Base-by-base conservation (phyloP, 2,888 invertebrate species). In the Selenia dentaria region DNA sequence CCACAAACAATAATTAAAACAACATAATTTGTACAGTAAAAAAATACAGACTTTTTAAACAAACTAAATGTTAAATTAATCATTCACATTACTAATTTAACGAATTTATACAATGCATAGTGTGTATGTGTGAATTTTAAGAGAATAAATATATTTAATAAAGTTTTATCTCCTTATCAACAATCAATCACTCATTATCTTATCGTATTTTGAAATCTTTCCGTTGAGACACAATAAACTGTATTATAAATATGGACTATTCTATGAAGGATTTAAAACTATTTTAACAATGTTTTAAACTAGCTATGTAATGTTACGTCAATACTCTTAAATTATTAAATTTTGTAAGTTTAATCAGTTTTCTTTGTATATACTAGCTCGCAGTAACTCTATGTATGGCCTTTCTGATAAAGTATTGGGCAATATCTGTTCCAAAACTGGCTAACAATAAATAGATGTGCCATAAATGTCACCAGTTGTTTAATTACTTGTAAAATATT, bases 1-100 rank as follows among this genome's bases (percentile, higher is more conserved):
- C 47, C 55, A 45, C 49, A 54, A 53, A 41, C 46, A 54, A 43
- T 42, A 52, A 44, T 34, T 25, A 37, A 31, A 50, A 43, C 35
- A 52, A 24, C 38, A 47, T 41, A 45, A 45, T 35, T 39, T 39
- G 26, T 39, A 39, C 45, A 45, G 20, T 39, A 24, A 35, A 39
- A 28, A 16, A 34, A 9, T 9, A 39, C 34, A 39, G 22, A 26
- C 24, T 9, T 26, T 32, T 39, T 16, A 9, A n/a, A n/a, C n/a
- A n/a, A n/a, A n/a, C n/a, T n/a, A n/a, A n/a, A n/a, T n/a, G n/a
- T n/a, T n/a, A n/a, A n/a, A n/a, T n/a, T n/a, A n/a, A n/a, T n/a
- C n/a, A n/a, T n/a, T n/a, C n/a, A n/a, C n/a, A n/a, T n/a, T n/a
- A n/a, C n/a, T n/a, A n/a, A n/a, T n/a, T n/a, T n/a, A n/a, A n/a